Evolutionary conservation across 2,113 vertebrate species (phyloP), one percentile per base, ranked within the genome.

Genomic region (Gallinago paraguaiae): DNA sequence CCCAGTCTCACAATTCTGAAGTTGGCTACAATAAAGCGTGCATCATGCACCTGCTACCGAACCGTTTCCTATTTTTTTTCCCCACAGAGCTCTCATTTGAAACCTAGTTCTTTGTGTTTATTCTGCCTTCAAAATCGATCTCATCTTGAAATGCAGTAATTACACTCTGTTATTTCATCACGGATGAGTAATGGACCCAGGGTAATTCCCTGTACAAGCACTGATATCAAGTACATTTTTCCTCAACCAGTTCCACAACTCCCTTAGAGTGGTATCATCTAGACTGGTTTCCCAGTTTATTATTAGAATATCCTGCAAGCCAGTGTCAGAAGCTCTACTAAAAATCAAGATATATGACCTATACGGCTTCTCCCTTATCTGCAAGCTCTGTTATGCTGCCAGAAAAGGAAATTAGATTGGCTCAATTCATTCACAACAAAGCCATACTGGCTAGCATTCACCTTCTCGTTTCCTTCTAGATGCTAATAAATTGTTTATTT

Each of bases 341-440:
- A 95, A 97, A 95, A 89, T 68, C 91, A 92, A 96, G 91, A 86
- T 91, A 61, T 69, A 89, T 53, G 39, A 79, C 56, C 51, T 43
- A 45, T 16, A 84, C 30, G 60, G 72, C 89, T 91, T 84, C 1
- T 8, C 57, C 69, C 69, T 93, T 93, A 95, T 95, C 94, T 91
- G 77, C 72, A 78, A 93, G 61, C 68, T 72, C 39, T 78, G 80
- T 60, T 72, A 56, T 12, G 56, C 64, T 84, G 89, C 86, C 91
- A 93, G 93, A 60, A 92, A 75, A 92, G 93, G 94, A 95, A 95
- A 95, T 89, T 74, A 92, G 77, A 89, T 68, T 76, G 83, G 89
- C 69, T 92, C 88, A 82, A 48, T 75, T 82, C 72, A 91, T 79
- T 92, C 86, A 72, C 7, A 1, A 84, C 77, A 87, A 91, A 95